Conservation (phyloP, 2,797 vertebrate genomes). For the Varecia variegata region DNA sequence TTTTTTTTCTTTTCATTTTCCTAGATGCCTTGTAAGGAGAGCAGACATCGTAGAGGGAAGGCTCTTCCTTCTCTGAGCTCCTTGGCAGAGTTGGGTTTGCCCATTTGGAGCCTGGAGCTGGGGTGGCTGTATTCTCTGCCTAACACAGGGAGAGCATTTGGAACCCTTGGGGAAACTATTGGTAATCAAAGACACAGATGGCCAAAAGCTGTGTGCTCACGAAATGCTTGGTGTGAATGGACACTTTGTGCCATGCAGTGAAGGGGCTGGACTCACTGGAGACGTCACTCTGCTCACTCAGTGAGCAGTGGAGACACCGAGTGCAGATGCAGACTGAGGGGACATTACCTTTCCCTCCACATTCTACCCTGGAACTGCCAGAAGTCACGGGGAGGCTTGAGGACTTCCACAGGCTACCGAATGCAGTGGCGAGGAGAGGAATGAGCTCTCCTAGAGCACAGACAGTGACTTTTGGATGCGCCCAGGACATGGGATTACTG, state of each 20-base stretch:
- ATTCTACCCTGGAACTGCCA: background rate
- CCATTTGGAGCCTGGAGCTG: background rate
- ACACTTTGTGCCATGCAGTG: background rate
- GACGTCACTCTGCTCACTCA: background rate
- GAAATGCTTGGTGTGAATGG: background rate
- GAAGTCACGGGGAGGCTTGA: background rate
- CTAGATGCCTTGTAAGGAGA: background rate
- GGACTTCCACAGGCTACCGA: background rate
- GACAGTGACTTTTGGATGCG: rapidly evolving
- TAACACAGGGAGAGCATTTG: background rate
- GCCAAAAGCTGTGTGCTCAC: background rate
- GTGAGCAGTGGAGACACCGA: background rate
- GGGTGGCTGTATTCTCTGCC: background rate
- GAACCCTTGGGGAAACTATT: background rate
- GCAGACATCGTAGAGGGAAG: background rate
- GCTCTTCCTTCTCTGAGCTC: background rate
- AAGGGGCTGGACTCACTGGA: background rate
- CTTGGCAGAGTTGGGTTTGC: background rate
- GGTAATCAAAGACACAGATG: background rate
- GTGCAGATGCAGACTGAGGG: rapidly evolving
- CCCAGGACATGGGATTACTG: background rate
- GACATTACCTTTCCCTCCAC: background rate
- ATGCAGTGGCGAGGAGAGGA: rapidly evolving
- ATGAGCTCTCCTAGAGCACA: background rate
- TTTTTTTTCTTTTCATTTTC: background rate